These are phyloP conservation scores for Butorides virescens DNA, from an alignment of 2,113 vertebrate species.

Conservation along the genomic window DNA sequence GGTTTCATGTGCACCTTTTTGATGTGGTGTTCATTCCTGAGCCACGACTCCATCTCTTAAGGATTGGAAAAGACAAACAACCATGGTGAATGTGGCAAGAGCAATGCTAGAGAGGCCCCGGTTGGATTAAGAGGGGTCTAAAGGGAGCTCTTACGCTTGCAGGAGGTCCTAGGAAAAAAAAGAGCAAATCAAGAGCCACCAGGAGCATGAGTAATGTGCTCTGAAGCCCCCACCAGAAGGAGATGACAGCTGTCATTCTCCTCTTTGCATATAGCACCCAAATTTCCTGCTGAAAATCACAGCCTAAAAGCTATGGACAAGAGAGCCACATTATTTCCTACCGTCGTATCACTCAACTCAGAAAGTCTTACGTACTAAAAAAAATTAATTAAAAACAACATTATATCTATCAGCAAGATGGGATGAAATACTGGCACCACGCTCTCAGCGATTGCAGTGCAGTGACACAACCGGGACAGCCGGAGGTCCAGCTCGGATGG, in stretches of 20 bases:
- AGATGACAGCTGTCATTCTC: not conserved
- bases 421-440: not conserved
- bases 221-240: not conserved
- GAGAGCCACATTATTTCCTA: not conserved
- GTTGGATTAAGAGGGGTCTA: not conserved
- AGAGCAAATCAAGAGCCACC: not conserved
- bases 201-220: not conserved
- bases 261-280: not conserved
- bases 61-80: slow-evolving; percentile 44
- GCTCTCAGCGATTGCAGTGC: not conserved
- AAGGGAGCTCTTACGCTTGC: not conserved
- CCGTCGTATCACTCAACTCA: not conserved
- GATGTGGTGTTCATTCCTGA: slow-evolving; percentile 62
- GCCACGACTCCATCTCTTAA: slow-evolving; percentile 15
- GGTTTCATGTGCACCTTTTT: slow-evolving; percentile 61
- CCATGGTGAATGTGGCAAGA: not conserved
- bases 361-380: not conserved
- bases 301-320: not conserved
- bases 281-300: not conserved
- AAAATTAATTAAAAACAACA: not conserved
- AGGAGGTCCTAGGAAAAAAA: not conserved
- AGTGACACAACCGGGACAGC: not conserved
- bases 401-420: not conserved
- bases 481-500: not conserved
- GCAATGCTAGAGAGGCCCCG: slow-evolving; percentile 1